Evolutionary conservation across 2,888 invertebrate genomes (phyloP).

Genomic region (Flabesymbios commensalis): DNA sequence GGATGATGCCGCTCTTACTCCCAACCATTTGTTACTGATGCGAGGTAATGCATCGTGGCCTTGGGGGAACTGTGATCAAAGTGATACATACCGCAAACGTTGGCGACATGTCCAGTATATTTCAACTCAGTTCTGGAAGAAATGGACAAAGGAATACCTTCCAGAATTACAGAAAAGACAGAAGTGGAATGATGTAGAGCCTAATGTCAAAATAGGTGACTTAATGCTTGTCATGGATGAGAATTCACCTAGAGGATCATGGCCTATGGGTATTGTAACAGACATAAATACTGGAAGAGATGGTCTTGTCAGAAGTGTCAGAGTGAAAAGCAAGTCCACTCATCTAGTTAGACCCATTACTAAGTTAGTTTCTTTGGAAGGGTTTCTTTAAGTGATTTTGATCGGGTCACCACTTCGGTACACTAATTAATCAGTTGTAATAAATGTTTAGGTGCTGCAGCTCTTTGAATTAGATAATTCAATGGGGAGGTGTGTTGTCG

Average conservation of each 20-base stretch:
- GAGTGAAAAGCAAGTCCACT: neutral
- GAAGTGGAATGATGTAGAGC: neutral
- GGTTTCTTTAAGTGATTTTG: too few relatives aligned
- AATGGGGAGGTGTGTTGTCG: too few relatives aligned
- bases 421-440: too few relatives aligned
- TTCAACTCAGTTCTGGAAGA: neutral
- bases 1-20: slow-evolving; percentile 23
- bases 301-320: neutral
- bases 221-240: neutral
- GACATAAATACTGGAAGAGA: neutral
- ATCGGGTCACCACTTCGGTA: too few relatives aligned
- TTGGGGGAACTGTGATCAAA: neutral
- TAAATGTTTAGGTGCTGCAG: too few relatives aligned
- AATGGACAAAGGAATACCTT: neutral
- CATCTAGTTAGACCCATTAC: neutral
- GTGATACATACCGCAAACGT: neutral
- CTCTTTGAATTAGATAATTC: too few relatives aligned
- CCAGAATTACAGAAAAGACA: neutral
- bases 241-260: neutral
- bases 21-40: slow-evolving; percentile 24
- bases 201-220: neutral
- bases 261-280: neutral
- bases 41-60: slow-evolving; percentile 1
- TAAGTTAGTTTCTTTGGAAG: neutral
- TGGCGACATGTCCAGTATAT: slow-evolving; percentile 11